These are phyloP conservation scores for Seladonia tumulorum DNA, from an alignment of 2,888 invertebrate species.

Conservation along the genomic window DNA sequence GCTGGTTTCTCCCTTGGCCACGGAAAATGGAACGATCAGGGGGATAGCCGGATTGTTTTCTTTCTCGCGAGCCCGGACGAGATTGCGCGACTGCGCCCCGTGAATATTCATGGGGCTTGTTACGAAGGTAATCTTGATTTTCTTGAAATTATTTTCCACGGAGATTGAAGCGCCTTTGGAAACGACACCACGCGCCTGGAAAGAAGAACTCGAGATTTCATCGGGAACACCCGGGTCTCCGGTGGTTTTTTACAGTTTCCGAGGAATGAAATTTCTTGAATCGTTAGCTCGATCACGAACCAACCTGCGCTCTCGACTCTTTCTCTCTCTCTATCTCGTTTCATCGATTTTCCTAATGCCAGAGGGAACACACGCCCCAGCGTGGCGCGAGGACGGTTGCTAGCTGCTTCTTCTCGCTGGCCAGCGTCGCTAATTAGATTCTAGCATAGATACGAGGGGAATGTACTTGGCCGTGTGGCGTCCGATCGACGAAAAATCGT, in stretches of 20 bases:
- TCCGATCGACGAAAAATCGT: conserved; percentile 47
- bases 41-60: conserved; percentile 9
- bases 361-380: conserved; percentile 20
- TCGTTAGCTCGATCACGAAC: conserved; percentile 8
- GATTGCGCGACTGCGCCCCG: conserved; percentile 5
- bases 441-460: conserved; percentile 43
- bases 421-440: conserved; percentile 58
- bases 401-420: conserved; percentile 39
- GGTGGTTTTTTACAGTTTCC: background rate
- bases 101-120: conserved; percentile 19
- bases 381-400: background rate
- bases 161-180: conserved; percentile 12
- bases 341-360: conserved; percentile 39
- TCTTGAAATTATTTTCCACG: conserved; percentile 14
- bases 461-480: conserved; percentile 28
- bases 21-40: conserved; percentile 26
- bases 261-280: conserved; percentile 4
- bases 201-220: conserved; percentile 3
- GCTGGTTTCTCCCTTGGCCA: background rate
- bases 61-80: background rate
- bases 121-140: conserved; percentile 20
- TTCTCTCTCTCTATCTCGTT: background rate
- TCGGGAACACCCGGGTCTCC: background rate
- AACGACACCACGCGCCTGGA: background rate
- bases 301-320: background rate